A percentile compares a stretch with the other conserved stretches of the same genome.
These are phyloP conservation scores for Stegana nigrithorax DNA, from an alignment of 2,888 invertebrate species.

Conservation along the genomic window DNA sequence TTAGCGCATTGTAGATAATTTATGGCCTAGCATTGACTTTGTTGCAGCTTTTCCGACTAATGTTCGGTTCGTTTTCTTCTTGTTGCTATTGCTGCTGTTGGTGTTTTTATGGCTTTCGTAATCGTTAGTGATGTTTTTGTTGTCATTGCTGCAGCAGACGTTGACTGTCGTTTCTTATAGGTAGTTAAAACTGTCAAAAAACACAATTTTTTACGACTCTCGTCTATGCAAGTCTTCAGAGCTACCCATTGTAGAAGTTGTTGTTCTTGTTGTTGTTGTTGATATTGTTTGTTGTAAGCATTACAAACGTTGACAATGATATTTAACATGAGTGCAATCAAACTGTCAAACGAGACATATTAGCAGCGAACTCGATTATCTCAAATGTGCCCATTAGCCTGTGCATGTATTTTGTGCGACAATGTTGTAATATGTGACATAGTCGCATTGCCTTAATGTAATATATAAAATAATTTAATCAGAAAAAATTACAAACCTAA, in stretches of 20 bases:
- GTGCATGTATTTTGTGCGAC: too few species aligned
- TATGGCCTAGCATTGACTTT: slow-evolving; percentile 1
- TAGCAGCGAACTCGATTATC: neutral
- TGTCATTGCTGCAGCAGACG: too few species aligned
- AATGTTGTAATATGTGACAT: too few species aligned
- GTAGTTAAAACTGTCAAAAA: slow-evolving; percentile 9
- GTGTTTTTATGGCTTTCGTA: neutral
- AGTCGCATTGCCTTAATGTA: too few species aligned
- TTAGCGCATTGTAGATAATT: neutral
- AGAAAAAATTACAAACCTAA: too few species aligned
- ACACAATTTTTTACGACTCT: slow-evolving; percentile 11
- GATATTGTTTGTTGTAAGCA: neutral
- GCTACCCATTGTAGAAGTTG: too few species aligned
- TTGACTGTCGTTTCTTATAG: neutral
- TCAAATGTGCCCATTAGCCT: too few species aligned
- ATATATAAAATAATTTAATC: too few species aligned
- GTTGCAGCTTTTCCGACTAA: neutral
- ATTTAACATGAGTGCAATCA: neutral
- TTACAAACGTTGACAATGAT: neutral
- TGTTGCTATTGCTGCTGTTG: neutral
- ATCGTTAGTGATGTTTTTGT: too few species aligned
- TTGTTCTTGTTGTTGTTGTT: neutral
- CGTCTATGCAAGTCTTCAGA: neutral
- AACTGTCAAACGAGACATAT: neutral
- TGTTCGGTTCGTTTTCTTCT: neutral